Percentiles rank a stretch among this genome's conserved stretches.
Evolutionary conservation across 2,113 vertebrate species (phyloP).

Genomic region (Gyps fulvus): DNA sequence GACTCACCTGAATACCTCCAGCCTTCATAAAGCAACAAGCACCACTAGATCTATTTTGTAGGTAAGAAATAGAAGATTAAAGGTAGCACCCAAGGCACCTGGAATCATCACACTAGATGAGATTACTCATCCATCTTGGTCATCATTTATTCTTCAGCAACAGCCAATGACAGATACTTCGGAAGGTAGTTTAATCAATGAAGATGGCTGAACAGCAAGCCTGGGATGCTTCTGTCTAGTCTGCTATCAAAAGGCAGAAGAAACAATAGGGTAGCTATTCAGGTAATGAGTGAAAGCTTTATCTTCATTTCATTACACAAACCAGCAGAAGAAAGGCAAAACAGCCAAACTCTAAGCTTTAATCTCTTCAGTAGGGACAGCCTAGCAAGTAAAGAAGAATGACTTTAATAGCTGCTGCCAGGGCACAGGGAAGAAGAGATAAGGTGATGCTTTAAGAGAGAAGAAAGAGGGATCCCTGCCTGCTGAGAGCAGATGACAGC

Average conservation of each 20-base stretch:
- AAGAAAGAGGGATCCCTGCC: background rate
- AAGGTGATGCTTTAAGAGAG: background rate
- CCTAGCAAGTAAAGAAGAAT: background rate
- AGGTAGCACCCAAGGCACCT: background rate
- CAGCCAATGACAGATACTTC: accelerated
- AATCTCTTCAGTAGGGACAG: background rate
- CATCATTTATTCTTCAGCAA: background rate
- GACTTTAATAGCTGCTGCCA: background rate
- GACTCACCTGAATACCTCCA: background rate
- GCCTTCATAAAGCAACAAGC: background rate
- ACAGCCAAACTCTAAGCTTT: background rate
- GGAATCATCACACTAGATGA: background rate
- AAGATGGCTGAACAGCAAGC: background rate
- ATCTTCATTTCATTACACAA: background rate
- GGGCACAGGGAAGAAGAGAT: background rate
- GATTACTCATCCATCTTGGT: background rate
- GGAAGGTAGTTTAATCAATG: background rate
- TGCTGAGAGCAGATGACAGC: background rate
- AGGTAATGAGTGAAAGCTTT: background rate
- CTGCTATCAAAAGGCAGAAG: background rate
- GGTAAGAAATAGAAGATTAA: background rate
- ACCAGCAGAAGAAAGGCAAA: background rate
- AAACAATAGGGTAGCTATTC: background rate
- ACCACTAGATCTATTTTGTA: background rate
- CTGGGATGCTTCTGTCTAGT: background rate